Conservation (phyloP, 2,888 invertebrate genomes). For the Charanyca ferruginea region DNA sequence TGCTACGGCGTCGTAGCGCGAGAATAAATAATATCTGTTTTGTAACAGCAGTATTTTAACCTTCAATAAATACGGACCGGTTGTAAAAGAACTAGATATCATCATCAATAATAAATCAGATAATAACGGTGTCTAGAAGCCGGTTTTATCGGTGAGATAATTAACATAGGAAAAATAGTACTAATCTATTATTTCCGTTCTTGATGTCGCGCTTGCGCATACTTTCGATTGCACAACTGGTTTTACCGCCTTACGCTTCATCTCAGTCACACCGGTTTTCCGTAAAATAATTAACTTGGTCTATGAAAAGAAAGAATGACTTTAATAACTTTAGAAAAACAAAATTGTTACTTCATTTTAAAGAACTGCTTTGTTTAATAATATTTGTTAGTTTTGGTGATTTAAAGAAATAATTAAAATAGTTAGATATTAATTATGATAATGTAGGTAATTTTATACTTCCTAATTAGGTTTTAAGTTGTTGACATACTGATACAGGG, state of each 20-base stretch:
- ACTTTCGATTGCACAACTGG: background rate
- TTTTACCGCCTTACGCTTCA: conserved; percentile 2
- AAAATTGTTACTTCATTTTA: background rate
- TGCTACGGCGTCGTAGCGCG: conserved; percentile 14
- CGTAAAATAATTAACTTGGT: background rate
- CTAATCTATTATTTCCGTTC: background rate
- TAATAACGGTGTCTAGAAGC: background rate
- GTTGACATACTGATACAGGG: background rate
- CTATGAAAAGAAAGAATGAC: background rate
- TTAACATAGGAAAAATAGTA: conserved; percentile 15
- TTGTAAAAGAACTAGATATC: too few relatives aligned
- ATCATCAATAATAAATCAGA: too few relatives aligned
- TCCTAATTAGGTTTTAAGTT: background rate
- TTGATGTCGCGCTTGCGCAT: conserved; percentile 11
- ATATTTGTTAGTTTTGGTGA: conserved; percentile 9
- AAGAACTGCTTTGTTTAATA: background rate
- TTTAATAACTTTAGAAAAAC: background rate
- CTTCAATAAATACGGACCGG: too few relatives aligned
- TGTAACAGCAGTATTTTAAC: too few relatives aligned
- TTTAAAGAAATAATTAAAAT: conserved; percentile 10
- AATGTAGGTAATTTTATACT: background rate
- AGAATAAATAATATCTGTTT: background rate
- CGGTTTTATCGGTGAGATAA: background rate
- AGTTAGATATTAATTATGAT: background rate
- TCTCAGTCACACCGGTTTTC: conserved; percentile 10